Evolutionary conservation across 2,113 vertebrate genomes (phyloP), one percentile per base, ranked within the genome.

Genomic region (Origma solitaria): DNA sequence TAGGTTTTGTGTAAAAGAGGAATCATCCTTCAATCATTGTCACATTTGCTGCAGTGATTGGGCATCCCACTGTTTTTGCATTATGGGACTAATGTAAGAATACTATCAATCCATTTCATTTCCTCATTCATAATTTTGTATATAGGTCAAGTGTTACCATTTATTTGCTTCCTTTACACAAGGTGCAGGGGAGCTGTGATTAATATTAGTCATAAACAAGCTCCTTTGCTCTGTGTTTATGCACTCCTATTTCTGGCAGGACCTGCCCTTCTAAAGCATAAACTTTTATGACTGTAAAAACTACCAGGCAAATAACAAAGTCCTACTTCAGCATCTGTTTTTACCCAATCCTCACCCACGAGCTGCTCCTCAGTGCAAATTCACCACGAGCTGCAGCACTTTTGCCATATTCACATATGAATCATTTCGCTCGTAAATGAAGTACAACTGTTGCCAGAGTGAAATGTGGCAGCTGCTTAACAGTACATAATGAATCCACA

Each of bases 391-490:
- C 58, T 82, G 69, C 90, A 68, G 84, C 73, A 40, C 69, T 92
- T 56, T 82, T 42, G 42, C 84, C 53, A 38, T 38, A 60, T 57
- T 87, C 81, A 94, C 84, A 76, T 42, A 86, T 64, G 89, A 87
- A 93, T 92, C 35, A 94, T 89, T 95, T 94, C 58, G 62, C 69
- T 94, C 37, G 11, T 82, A 95, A 95, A 87, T 93, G 79, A 96
- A 87, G 50, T 79, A 88, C 80, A 82, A 87, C 80, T 89, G 93
- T 77, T 94, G 78, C 72, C 21, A 31, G 72, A 82, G 81, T 65
- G 88, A 90, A 91, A 72, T 25, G 70, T 79, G 86, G 91, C 94
- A 96, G 84, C 93, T 91, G 88, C 81, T 92, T 91, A 96, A 85
- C 88, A 71, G 62, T 11, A 42, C 81, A 57, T 89, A 95, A 89